phyloP scores from a whole-genome alignment of 2,113 vertebrate genomes.

The Emydura subglobosa region DNA sequence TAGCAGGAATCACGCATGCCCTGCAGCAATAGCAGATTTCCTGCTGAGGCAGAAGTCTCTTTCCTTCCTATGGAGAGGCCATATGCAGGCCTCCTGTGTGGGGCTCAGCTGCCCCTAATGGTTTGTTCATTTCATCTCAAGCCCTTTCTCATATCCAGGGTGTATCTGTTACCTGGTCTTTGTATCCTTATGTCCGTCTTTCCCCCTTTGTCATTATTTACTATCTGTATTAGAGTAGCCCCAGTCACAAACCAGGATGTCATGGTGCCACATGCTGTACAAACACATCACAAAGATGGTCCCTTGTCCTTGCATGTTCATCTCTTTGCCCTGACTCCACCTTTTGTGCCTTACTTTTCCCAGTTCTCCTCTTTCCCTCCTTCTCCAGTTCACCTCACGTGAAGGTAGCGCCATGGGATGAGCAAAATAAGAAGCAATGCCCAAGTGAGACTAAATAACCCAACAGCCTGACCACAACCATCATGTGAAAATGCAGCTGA shows the following conservation, averaged over 20 bases:
- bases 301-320: background rate
- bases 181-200: background rate
- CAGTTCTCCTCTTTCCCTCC: background rate
- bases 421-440: rapidly evolving
- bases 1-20: constrained; percentile 17
- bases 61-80: background rate
- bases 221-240: background rate
- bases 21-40: background rate
- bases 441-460: background rate
- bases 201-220: background rate
- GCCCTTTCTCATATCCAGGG: background rate
- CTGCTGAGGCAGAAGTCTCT: constrained; percentile 5
- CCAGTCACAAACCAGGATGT: background rate
- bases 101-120: background rate
- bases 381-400: background rate
- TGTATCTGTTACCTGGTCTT: background rate
- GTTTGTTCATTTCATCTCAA: background rate
- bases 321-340: background rate
- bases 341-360: background rate
- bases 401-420: background rate
- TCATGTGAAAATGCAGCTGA: background rate
- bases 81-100: background rate
- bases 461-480: rapidly evolving
- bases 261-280: background rate
- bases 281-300: background rate